Evolutionary conservation across 2,797 vertebrate genomes (phyloP).

Genomic region (Eospalax fontanierii): DNA sequence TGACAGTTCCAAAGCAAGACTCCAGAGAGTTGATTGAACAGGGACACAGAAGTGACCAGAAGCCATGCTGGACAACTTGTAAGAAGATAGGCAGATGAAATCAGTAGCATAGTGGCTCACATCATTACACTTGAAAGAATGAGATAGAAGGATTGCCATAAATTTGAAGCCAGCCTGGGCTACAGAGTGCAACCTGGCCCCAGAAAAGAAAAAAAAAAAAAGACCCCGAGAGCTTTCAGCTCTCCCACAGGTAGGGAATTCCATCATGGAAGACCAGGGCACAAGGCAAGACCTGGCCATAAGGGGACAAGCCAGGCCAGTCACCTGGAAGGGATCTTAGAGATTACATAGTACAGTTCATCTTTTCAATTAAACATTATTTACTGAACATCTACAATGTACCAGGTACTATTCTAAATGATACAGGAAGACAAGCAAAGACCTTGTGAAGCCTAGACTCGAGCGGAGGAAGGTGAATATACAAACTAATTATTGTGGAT

Average conservation of each 20-base stretch:
- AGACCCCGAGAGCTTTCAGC: background rate
- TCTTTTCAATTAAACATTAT: background rate
- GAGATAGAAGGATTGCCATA: background rate
- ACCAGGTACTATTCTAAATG: background rate
- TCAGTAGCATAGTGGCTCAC: background rate
- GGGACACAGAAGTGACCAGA: background rate
- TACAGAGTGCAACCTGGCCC: background rate
- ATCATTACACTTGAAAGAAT: background rate
- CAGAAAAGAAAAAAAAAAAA: background rate
- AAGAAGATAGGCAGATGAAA: background rate
- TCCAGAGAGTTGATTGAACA: background rate
- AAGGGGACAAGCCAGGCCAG: background rate
- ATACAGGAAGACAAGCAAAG: background rate
- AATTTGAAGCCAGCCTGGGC: background rate
- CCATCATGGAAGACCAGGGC: background rate
- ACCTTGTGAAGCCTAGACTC: background rate
- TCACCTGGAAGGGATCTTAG: background rate
- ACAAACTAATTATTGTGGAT: background rate
- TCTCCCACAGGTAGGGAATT: background rate
- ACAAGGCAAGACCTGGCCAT: background rate
- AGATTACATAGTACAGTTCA: background rate
- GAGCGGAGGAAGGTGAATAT: background rate
- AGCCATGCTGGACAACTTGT: fast-evolving
- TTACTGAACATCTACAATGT: background rate
- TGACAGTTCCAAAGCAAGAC: background rate